These are phyloP conservation scores for Caenorhabditis remanei DNA, from an alignment of 1,140 invertebrate genomes.

Conservation along the genomic window DNA sequence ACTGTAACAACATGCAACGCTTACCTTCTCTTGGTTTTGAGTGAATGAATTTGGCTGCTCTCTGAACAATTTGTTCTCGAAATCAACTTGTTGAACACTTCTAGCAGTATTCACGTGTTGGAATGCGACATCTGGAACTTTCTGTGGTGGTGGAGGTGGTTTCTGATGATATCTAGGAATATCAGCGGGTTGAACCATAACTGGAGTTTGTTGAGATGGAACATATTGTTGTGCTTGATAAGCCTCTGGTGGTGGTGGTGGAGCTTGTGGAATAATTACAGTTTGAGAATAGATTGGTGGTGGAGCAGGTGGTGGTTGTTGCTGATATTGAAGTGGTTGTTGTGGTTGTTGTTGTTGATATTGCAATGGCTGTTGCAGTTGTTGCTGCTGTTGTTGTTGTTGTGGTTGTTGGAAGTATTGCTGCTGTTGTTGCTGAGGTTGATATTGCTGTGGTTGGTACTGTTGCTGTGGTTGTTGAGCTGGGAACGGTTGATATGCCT, in stretches of 20 bases:
- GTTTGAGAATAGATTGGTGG: conserved; percentile 59
- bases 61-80: conserved; percentile 42
- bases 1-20: not conserved
- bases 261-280: conserved; percentile 34
- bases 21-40: conserved; percentile 22
- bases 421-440: conserved; percentile 57
- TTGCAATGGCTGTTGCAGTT: conserved; percentile 53
- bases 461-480: not conserved
- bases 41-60: conserved; percentile 42
- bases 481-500: not conserved
- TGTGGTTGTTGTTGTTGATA: conserved; percentile 52
- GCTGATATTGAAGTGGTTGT: conserved; percentile 56
- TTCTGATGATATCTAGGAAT: conserved; percentile 57
- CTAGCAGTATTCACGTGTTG: conserved; percentile 53
- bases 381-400: conserved; percentile 43
- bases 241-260: conserved; percentile 59
- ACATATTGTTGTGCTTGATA: conserved; percentile 31
- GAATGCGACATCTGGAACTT: conserved; percentile 16
- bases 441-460: conserved; percentile 37
- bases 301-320: conserved; percentile 60
- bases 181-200: conserved; percentile 47
- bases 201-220: conserved; percentile 3
- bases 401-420: not conserved
- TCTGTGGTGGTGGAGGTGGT: conserved; percentile 30
- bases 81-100: conserved; percentile 45